Percentiles rank a stretch among this genome's conserved stretches.
These are phyloP conservation scores for Hydriomena furcata DNA, from an alignment of 2,888 invertebrate species.

Conservation along the genomic window DNA sequence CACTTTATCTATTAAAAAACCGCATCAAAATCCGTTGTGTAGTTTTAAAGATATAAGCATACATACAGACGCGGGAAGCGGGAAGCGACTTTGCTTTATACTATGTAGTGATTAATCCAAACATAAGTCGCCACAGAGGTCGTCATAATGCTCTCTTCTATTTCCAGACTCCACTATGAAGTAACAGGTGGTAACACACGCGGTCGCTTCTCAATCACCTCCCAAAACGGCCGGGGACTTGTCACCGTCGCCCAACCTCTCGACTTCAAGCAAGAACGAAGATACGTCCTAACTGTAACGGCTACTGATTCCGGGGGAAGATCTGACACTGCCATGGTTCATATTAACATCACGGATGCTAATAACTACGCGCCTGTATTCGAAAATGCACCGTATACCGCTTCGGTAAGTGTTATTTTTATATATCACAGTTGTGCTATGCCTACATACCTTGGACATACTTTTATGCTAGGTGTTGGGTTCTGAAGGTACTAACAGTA, in stretches of 20 bases:
- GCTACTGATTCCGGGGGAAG: constrained; percentile 96
- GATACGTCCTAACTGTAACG: constrained; percentile 92
- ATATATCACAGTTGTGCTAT: no score
- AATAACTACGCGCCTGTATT: constrained; percentile 97
- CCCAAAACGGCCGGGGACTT: constrained; percentile 93
- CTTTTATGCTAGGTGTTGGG: no score
- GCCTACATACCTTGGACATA: no score
- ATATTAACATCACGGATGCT: constrained; percentile 96
- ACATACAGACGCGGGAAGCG: no score
- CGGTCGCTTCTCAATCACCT: constrained; percentile 94
- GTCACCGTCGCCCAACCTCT: constrained; percentile 95
- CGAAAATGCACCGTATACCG: constrained; percentile 95
- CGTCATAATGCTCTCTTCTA: no score
- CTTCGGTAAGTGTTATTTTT: constrained; percentile 81
- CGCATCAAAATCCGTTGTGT: no score
- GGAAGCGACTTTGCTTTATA: no score
- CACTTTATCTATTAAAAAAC: no score
- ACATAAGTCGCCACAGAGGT: no score
- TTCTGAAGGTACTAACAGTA: no score
- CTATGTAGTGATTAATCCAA: no score
- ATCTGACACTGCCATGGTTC: constrained; percentile 94
- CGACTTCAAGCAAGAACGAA: constrained; percentile 95
- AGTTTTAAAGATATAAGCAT: no score
- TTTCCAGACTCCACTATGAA: constrained; percentile 89
- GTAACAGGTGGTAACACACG: constrained; percentile 92